Base-by-base conservation (phyloP, 2,888 invertebrate species). In the Rhagium mordax region DNA sequence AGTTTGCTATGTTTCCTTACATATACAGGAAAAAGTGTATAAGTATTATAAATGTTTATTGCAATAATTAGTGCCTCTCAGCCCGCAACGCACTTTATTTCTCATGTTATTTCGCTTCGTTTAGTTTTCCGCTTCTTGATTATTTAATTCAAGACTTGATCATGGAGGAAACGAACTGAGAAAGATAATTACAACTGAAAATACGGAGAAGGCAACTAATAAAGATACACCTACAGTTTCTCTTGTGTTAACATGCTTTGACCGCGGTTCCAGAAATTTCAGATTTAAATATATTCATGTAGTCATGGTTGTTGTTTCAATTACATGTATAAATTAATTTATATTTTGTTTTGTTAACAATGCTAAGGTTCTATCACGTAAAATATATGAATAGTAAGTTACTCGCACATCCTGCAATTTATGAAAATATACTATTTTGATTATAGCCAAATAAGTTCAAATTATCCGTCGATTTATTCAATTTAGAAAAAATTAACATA, bases 131-230 rank as follows among this genome's bases (percentile, higher is more conserved):
- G 86, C 87, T 85, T 81, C 83, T 84, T 86, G 87, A 85, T 85
- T 86, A 87, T 87, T 86, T 87, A 87, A 87, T 87, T 87, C 86
- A 82, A 81, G 83, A 83, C 83, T 85, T 85, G 84, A 86, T 87
- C 86, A 85, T 85, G 87, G 85, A 85, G 83, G 85, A 86, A 86
- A 86, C 86, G 86, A 86, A 86, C 85, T 83, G 85, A 83, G 85
- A 86, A 86, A 86, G 86, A 86, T 86, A 86, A 86, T 86, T 86
- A 86, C 85, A 82, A 84, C 81, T 80, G 86, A 84, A 86, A 86
- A 86, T 86, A 86, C 85, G 86, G 83, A 84, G 82, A 79, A 75
- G 79, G 76, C 74, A 76, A 76, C 76, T 78, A 76, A 78, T 65
- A 76, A 78, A 80, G 80, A 78, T 72, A 76, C 72, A 79, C 77